Conservation (phyloP, 2,113 vertebrate species). For the Gorsachius goisagi region DNA sequence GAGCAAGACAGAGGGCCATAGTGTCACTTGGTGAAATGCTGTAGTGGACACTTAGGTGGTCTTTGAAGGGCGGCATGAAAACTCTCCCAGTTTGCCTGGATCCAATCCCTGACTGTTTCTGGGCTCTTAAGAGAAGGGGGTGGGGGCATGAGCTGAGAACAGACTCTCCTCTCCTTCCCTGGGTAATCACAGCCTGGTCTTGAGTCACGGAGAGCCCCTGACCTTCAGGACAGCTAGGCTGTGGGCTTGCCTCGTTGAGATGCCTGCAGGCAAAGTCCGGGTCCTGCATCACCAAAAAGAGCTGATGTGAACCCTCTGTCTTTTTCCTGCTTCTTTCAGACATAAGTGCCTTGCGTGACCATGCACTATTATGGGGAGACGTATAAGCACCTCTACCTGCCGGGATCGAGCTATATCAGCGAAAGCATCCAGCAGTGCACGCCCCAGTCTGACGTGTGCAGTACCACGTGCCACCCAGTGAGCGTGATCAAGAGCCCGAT, state of each 20-base stretch:
- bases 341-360: rapidly evolving
- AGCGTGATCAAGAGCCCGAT: constrained; percentile 18
- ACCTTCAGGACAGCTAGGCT: background rate
- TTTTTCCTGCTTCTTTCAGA: background rate
- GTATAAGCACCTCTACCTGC: background rate
- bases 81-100: background rate
- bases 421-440: background rate
- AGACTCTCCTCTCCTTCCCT: background rate
- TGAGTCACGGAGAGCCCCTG: background rate
- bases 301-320: background rate
- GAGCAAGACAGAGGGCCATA: background rate
- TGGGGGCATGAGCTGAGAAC: background rate
- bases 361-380: constrained; percentile 29
- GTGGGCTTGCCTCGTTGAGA: background rate
- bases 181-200: background rate
- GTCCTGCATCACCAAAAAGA: background rate
- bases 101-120: background rate
- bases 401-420: background rate
- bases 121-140: background rate
- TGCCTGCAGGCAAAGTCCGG: background rate
- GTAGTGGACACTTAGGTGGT: background rate
- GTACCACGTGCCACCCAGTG: background rate
- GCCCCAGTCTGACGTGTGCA: background rate
- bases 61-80: background rate
- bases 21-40: background rate